Percentiles rank a stretch among this genome's conserved stretches.
Evolutionary conservation across 2,888 invertebrate genomes (phyloP).

Genomic region (Brachyptera risi): DNA sequence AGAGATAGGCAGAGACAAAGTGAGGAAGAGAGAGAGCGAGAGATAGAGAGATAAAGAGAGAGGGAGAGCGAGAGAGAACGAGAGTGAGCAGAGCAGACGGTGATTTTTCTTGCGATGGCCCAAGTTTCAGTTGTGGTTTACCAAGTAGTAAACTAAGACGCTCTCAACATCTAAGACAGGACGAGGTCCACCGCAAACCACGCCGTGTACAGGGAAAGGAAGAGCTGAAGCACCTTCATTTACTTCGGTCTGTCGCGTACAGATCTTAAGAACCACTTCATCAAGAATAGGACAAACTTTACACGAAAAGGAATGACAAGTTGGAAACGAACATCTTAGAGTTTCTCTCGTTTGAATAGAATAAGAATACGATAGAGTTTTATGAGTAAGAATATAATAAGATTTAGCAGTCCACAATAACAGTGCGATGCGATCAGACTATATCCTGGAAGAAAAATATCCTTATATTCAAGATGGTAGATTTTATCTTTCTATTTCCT

Average conservation of each 20-base stretch:
- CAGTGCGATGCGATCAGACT: background rate
- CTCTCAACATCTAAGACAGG: background rate
- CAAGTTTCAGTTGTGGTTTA: background rate
- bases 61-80: no score
- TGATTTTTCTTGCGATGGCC: no score
- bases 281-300: background rate
- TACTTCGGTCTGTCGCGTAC: no score
- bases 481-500: slow-evolving; percentile 27
- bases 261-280: slow-evolving; percentile 6
- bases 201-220: no score
- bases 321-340: background rate
- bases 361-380: no score
- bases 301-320: background rate
- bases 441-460: slow-evolving; percentile 5
- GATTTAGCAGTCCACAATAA: background rate
- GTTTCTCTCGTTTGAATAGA: background rate
- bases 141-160: slow-evolving; percentile 2
- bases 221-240: no score
- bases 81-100: background rate
- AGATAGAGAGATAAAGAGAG: no score
- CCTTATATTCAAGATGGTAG: slow-evolving; percentile 23
- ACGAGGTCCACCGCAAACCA: background rate
- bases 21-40: no score
- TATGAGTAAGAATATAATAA: no score
- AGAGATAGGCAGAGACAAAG: background rate